Evolutionary conservation across 1,140 invertebrate species (phyloP), one percentile per base, ranked within the genome.

Genomic region (Lepeophtheirus salmonis): DNA sequence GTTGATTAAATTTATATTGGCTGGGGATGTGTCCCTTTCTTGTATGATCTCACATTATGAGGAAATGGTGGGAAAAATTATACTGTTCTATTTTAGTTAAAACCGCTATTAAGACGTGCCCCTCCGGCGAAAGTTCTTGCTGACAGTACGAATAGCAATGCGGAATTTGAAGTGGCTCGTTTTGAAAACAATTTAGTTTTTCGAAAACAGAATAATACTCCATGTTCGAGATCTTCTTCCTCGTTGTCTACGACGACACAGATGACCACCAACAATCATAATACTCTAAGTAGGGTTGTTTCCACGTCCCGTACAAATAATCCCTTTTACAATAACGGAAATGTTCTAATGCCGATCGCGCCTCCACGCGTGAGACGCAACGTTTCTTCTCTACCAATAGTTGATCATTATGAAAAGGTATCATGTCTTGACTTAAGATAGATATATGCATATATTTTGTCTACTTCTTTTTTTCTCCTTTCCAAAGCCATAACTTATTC

Each of bases 51-150:
- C n/a, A n/a, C n/a, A n/a, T n/a, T n/a, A n/a, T n/a, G n/a, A n/a
- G n/a, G n/a, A n/a, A n/a, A n/a, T n/a, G n/a, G n/a, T n/a, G n/a
- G n/a, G n/a, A n/a, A n/a, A n/a, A n/a, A n/a, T 73, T 65, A 21
- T 17, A 52, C 51, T 55, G 2, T 26, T 20, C 30, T 16, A 26
- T 55, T 52, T 1, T n/a, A 20, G 21, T 52, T 62, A 0, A 62
- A 2, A 14, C 2, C n/a, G 16, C 13, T 4, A 17, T 2, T 41
- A 41, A 41, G 30, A 41, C 30, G 30, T 41, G 30, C 30, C n/a
- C 30, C 30, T 41, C 30, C 30, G 30, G 30, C 30, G 30, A 41
- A 41, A 41, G 30, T 41, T n/a, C 6, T 41, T 41, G 30, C 6
- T n/a, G 6, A 41, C 6, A 10, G n/a, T n/a, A 41, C 30, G 30